phyloP scores from a whole-genome alignment of 2,888 invertebrate genomes.

The Trilocha varians region DNA sequence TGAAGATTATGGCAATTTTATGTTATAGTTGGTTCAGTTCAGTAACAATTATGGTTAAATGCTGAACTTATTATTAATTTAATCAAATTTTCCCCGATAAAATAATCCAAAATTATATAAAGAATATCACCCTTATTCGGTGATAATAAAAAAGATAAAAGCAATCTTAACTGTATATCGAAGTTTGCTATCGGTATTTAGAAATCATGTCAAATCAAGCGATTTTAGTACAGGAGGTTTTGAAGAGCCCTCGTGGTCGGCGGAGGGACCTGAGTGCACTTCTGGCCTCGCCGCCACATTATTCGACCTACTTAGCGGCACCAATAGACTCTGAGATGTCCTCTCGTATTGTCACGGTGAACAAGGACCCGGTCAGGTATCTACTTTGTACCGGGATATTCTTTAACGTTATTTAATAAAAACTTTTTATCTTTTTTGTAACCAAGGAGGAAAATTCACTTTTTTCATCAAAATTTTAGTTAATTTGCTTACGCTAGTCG shows the following conservation, averaged over 20 bases:
- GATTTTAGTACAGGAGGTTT: constrained; percentile 60
- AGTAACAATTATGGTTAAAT: no score
- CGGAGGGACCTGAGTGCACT: constrained; percentile 56
- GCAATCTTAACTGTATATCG: background rate
- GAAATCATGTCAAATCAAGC: constrained; percentile 72
- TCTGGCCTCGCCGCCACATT: constrained; percentile 55
- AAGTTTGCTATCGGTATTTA: constrained; percentile 57
- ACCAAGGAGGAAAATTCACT: no score
- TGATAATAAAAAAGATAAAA: background rate
- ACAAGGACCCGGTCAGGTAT: constrained; percentile 15
- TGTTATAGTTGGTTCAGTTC: no score
- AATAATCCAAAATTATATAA: no score
- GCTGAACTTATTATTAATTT: no score
- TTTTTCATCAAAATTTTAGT: no score
- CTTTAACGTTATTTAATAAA: background rate
- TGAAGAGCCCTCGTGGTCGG: constrained; percentile 39
- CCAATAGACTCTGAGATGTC: constrained; percentile 50
- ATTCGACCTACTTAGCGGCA: constrained; percentile 68
- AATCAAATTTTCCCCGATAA: no score
- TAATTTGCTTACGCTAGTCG: no score
- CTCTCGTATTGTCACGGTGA: constrained; percentile 37
- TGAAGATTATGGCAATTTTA: no score
- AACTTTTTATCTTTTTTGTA: background rate
- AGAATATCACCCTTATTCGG: background rate
- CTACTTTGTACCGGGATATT: background rate